phyloP scores from a whole-genome alignment of 1,140 invertebrate species.

The Lucilia cuprina region DNA sequence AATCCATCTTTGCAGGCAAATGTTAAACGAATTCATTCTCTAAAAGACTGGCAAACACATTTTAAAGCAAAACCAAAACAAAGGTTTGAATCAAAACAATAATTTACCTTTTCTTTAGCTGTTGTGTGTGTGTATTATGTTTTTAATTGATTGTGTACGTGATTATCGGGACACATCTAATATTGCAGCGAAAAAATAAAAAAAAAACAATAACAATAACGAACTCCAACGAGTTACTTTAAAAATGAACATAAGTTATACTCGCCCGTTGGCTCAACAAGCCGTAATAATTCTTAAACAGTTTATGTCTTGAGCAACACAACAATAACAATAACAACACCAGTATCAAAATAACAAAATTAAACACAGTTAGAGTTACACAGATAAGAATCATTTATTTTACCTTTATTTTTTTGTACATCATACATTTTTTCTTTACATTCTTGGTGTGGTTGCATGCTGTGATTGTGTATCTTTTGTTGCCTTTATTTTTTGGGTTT shows the following conservation, averaged over 20 bases:
- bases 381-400: slow-evolving; percentile 19
- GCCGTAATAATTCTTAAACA: background rate
- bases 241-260: background rate
- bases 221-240: background rate
- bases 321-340: background rate
- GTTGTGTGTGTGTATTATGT: background rate
- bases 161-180: slow-evolving; percentile 29
- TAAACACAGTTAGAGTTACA: background rate
- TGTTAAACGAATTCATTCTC: background rate
- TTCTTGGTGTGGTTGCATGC: slow-evolving; percentile 7
- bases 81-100: slow-evolving; percentile 12
- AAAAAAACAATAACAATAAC: background rate
- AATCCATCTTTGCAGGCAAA: too few relatives aligned
- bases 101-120: slow-evolving; percentile 7
- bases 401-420: slow-evolving; percentile 2
- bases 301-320: background rate
- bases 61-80: background rate
- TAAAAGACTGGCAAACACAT: background rate
- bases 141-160: slow-evolving; percentile 34
- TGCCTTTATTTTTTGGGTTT: background rate
- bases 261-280: background rate
- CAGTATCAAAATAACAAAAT: background rate
- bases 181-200: background rate
- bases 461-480: background rate
- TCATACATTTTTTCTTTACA: background rate